Evolutionary conservation across 2,888 invertebrate genomes (phyloP), one percentile per base, ranked within the genome.

Genomic region (Diadromus collaris): DNA sequence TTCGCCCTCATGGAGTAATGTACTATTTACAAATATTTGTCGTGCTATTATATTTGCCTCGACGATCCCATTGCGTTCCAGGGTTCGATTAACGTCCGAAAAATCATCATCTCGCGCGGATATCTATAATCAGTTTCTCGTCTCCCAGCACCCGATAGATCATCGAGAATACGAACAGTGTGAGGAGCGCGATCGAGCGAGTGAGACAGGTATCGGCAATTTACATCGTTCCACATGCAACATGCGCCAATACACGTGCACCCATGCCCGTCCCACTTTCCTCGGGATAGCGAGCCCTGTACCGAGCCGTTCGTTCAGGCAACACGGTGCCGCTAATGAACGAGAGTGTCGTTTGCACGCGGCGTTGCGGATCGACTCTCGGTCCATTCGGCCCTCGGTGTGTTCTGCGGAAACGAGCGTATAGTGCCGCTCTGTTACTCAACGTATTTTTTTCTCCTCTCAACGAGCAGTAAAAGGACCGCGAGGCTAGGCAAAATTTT

Each of bases 261-360:
- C 46, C 44, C 21, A 38, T 54, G 10, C 74, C 29, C 63, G 24
- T 29, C 41, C 5, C 24, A 38, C 70, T 67, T 48, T 24, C 24
- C 21, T 51, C 13, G 10, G 13, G 21, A 3, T 9, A 4, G 13
- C 51, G 24, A 9, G 24, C 10, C 21, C 27, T 9, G n/a, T 10
- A 16, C 44, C 44, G 69, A 56, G 48, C 56, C 58, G 61, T 60
- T 67, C 70, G 74, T 85, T 83, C 79, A 76, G 78, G 73, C 80
- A 84, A 88, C 86, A 86, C 80, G 85, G 82, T 10, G 60, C 54
- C 85, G 85, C 83, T 88, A 87, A 88, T 86, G 87, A 88, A 87
- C 85, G 85, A 81, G 82, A 83, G 85, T 86, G 83, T 87, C 86
- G 85, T 85, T 86, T 85, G 84, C 86, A 84, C 82, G 80, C 72